Conservation (phyloP, 2,113 vertebrate genomes). For the Grus americana region DNA sequence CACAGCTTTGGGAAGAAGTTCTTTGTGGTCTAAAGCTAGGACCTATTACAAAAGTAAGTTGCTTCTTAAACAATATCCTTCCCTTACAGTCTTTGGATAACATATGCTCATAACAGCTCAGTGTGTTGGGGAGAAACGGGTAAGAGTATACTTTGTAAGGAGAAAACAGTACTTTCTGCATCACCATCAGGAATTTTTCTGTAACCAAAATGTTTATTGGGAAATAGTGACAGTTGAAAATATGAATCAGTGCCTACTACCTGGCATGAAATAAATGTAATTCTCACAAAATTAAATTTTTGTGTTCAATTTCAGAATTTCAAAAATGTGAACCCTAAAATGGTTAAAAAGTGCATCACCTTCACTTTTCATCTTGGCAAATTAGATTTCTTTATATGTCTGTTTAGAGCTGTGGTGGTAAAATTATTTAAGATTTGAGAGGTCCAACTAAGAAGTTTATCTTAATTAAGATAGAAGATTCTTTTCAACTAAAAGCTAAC, state of each 20-base stretch:
- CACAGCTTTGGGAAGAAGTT: conserved; percentile 87
- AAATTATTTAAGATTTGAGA: neutral
- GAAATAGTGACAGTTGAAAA: neutral
- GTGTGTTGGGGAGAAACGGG: neutral
- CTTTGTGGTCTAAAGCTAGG: conserved; percentile 88
- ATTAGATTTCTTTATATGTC: neutral
- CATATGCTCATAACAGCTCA: neutral
- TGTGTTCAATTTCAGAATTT: neutral
- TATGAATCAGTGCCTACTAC: neutral
- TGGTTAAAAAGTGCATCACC: neutral
- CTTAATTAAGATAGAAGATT: neutral
- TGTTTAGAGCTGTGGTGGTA: neutral
- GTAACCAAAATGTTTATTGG: neutral
- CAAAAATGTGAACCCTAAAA: neutral
- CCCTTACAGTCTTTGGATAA: neutral
- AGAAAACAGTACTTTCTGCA: neutral
- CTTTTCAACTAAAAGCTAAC: neutral
- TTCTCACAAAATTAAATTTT: neutral
- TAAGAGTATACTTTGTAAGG: neutral
- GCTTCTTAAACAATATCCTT: neutral
- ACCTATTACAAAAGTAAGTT: conserved; percentile 89
- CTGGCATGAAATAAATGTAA: neutral
- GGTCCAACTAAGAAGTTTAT: neutral
- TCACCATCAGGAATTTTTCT: neutral
- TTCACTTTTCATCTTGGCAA: neutral